A percentile compares a stretch with the other conserved stretches of the same genome.
phyloP scores from a whole-genome alignment of 2,113 vertebrate genomes.

The Dissostichus mawsoni region DNA sequence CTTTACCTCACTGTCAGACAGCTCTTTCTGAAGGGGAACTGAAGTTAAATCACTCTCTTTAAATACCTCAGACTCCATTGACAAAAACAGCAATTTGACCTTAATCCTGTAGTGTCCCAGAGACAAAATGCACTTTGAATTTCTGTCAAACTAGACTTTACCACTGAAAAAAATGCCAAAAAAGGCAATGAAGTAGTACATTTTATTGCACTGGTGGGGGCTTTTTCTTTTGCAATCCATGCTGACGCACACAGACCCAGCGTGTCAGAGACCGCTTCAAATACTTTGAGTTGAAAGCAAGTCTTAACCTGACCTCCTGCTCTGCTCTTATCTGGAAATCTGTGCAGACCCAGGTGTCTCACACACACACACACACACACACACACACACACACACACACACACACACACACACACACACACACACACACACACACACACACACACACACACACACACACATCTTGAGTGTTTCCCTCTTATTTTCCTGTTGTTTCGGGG shows the following conservation, averaged over 20 bases:
- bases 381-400: too few species aligned
- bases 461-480: too few species aligned
- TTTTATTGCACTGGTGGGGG: too few species aligned
- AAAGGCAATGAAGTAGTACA: too few species aligned
- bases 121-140: too few species aligned
- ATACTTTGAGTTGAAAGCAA: conserved; percentile 66
- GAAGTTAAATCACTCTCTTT: too few species aligned
- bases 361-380: too few species aligned
- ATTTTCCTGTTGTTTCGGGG: background rate
- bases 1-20: too few species aligned
- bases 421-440: background rate
- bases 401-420: background rate
- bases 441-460: background rate
- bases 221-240: conserved; percentile 8
- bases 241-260: background rate
- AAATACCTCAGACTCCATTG: too few species aligned
- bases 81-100: too few species aligned
- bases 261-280: conserved; percentile 52
- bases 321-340: conserved; percentile 61
- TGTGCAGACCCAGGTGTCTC: conserved; percentile 61
- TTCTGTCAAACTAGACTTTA: background rate
- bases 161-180: background rate
- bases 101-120: too few species aligned
- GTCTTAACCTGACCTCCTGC: conserved; percentile 69
- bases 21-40: too few species aligned